Base-by-base conservation (phyloP, 1,140 invertebrate genomes). In the Cataglyphis hispanica region DNA sequence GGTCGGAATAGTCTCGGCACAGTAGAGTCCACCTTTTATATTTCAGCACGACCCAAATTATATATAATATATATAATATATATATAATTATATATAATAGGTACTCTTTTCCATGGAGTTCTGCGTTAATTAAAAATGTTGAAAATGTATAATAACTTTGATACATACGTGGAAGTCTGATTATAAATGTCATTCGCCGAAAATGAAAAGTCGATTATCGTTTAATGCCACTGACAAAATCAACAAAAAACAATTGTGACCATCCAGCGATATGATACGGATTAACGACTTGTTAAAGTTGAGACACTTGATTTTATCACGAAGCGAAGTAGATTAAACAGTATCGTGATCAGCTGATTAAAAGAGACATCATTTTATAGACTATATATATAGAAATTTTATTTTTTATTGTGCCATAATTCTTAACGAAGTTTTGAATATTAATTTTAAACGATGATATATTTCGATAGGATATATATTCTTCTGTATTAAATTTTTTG, bases 101-200 rank as follows among this genome's bases (percentile, higher is more conserved):
- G 13, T 19, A 19, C 13, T 25, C 53, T n/a, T 37, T 60, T 74
- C 56, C 43, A 31, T 13, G 11, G 37, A 58, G 25, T 58, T 58
- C 34, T 37, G 25, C 25, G 43, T 46, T n/a, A 31, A 83, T 74
- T 83, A 53, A 19, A 81, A 83, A 60, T 37, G 66, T 81, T 70
- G 70, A 83, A 83, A 81, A 69, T 81, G 63, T 56, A 46, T 69
- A 19, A 31, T 31, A 50, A 50, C n/a, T n/a, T n/a, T n/a, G n/a
- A n/a, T 56, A 64, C 25, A 67, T 37, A 58, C 37, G 50, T 19
- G 50, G 43, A 70, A 61, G 27, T 72, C 25, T n/a, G 40, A 27
- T 60, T 74, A 74, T 43, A 60, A 81, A 83, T 72, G 67, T 81
- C 66, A 37, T 4, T 2, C 40, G 56, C 4, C 46, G 50, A 53